Percentiles rank a stretch among this genome's conserved stretches.
Evolutionary conservation across 2,797 vertebrate genomes (phyloP).

Genomic region (Antrozous pallidus): DNA sequence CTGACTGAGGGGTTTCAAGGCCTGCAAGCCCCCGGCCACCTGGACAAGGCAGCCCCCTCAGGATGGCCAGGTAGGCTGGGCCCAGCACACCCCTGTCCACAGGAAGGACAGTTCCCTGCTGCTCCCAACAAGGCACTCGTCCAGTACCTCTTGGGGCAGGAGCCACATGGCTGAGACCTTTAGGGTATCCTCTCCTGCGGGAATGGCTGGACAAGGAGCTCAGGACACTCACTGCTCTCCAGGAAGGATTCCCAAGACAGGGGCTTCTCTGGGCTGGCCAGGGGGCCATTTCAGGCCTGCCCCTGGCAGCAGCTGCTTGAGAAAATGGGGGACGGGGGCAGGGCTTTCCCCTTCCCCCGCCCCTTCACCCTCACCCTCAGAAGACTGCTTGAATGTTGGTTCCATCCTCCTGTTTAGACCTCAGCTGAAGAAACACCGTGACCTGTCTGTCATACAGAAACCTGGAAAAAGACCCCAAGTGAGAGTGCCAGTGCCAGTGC

Average conservation of each 20-base stretch:
- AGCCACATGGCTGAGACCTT: not conserved
- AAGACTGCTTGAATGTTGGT: rapidly evolving
- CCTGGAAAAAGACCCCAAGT: not conserved
- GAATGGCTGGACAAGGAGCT: not conserved
- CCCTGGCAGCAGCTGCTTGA: not conserved
- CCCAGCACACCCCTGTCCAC: not conserved
- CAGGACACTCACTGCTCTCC: not conserved
- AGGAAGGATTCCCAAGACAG: not conserved
- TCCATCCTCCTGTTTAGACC: not conserved
- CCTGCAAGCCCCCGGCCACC: not conserved
- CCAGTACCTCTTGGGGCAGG: not conserved
- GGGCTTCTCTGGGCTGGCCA: not conserved
- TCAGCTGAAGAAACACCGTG: not conserved
- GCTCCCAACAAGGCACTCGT: not conserved
- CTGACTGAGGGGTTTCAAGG: not conserved
- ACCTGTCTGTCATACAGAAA: too few relatives aligned
- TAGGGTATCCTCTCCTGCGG: too few relatives aligned
- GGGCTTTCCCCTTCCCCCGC: not conserved
- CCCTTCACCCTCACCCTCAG: not conserved
- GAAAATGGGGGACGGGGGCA: not conserved
- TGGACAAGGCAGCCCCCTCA: not conserved
- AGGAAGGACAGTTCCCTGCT: not conserved
- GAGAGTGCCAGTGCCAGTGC: rapidly evolving
- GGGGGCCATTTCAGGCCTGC: not conserved
- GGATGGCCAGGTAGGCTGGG: not conserved